A percentile compares a stretch with the other conserved stretches of the same genome.
These are phyloP conservation scores for Paracanthobrama guichenoti DNA, from an alignment of 2,113 vertebrate species.

Conservation along the genomic window DNA sequence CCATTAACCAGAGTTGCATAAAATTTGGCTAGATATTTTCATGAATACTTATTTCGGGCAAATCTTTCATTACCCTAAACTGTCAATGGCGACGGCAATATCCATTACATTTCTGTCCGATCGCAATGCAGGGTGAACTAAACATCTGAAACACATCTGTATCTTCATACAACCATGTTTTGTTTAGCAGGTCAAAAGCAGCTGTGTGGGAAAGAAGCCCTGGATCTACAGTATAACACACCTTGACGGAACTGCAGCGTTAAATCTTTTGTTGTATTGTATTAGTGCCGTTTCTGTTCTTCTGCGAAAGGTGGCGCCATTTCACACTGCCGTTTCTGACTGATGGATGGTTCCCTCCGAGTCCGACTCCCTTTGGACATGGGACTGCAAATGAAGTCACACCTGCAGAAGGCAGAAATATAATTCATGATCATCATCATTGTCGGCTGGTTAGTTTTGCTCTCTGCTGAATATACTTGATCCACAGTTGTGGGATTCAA, in stretches of 20 bases:
- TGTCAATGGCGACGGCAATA: not conserved
- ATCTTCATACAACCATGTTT: constrained; percentile 12
- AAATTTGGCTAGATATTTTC: constrained; percentile 11
- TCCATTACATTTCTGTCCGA: not conserved
- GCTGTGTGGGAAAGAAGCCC: not conserved
- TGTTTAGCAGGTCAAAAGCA: not conserved
- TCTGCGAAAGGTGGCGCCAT: not conserved
- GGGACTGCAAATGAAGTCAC: not conserved
- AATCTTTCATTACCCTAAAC: not conserved
- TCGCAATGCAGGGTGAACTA: not conserved
- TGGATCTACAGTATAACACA: not conserved
- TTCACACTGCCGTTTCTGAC: not conserved
- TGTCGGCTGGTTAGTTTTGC: not conserved
- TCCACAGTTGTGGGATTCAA: no score
- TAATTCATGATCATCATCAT: not conserved
- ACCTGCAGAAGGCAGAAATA: not conserved
- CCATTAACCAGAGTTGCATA: not conserved
- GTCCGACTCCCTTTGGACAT: not conserved
- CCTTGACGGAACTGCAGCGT: not conserved
- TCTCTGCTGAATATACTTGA: not conserved
- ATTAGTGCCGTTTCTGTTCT: not conserved
- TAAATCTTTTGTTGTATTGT: not conserved
- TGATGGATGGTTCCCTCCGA: not conserved
- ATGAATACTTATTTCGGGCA: not conserved
- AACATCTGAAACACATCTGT: not conserved